These are phyloP conservation scores for Heliconius melpomene DNA, from an alignment of 1,140 invertebrate species.

Conservation along the genomic window DNA sequence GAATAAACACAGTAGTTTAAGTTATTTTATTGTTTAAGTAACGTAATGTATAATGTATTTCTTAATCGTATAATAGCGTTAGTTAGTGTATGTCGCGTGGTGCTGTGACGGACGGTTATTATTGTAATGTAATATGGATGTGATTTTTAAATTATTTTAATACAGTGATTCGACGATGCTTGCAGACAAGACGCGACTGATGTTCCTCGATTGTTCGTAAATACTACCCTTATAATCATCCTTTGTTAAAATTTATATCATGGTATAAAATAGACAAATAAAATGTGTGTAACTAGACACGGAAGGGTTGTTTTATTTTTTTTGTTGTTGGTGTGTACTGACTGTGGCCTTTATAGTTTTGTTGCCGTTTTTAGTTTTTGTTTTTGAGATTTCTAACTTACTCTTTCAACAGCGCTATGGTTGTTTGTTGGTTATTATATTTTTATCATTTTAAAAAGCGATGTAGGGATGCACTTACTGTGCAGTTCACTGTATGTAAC, in stretches of 20 bases:
- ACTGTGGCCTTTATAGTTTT: too few relatives aligned
- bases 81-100: constrained; percentile 48
- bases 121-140: constrained; percentile 45
- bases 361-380: too few relatives aligned
- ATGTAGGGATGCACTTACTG: too few relatives aligned
- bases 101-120: constrained; percentile 61
- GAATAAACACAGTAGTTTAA: constrained; percentile 75
- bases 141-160: constrained; percentile 74
- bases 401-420: too few relatives aligned
- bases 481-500: too few relatives aligned
- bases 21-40: constrained; percentile 78
- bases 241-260: constrained; percentile 78
- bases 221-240: constrained; percentile 69
- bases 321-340: background rate
- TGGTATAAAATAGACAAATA: constrained; percentile 77
- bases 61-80: constrained; percentile 64
- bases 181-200: constrained; percentile 76
- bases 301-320: constrained; percentile 66
- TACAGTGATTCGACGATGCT: constrained; percentile 64
- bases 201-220: constrained; percentile 77
- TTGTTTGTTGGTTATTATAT: too few relatives aligned
- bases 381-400: too few relatives aligned
- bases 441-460: too few relatives aligned
- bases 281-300: constrained; percentile 79
- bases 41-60: constrained; percentile 71